Evolutionary conservation across 2,888 invertebrate genomes (phyloP).

Genomic region (Pollenia amentaria): DNA sequence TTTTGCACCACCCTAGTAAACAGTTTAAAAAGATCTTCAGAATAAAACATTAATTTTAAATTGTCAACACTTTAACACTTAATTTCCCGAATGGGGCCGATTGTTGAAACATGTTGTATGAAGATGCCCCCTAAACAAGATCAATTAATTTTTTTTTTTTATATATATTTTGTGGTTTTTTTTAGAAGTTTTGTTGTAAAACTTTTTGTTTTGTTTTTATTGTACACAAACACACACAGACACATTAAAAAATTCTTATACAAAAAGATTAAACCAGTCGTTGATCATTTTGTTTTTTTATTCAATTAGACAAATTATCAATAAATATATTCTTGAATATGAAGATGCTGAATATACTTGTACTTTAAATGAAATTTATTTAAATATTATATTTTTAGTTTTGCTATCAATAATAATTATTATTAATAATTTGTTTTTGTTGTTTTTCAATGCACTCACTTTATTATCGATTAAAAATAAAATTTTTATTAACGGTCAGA

Average conservation of each 20-base stretch:
- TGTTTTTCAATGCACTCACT: slow-evolving; percentile 42
- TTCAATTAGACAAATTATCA: slow-evolving; percentile 49
- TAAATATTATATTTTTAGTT: slow-evolving; percentile 1
- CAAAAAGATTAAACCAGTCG: slow-evolving; percentile 50
- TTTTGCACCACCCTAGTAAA: too few relatives aligned
- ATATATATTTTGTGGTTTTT: slow-evolving; percentile 2
- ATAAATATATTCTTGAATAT: slow-evolving; percentile 38
- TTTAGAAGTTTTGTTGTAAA: slow-evolving; percentile 8
- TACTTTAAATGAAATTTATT: not conserved
- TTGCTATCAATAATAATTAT: slow-evolving; percentile 7
- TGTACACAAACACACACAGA: slow-evolving; percentile 5
- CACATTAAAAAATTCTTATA: slow-evolving; percentile 1
- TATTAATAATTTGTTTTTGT: slow-evolving; percentile 18
- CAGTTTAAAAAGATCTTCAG: too few relatives aligned
- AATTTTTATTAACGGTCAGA: slow-evolving; percentile 22
- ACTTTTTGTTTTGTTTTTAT: not conserved
- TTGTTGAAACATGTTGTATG: not conserved
- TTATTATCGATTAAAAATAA: slow-evolving; percentile 42
- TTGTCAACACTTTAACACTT: not conserved
- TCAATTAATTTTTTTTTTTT: slow-evolving; percentile 6
- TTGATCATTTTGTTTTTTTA: not conserved
- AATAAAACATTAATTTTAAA: not conserved
- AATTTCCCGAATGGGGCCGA: not conserved
- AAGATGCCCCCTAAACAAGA: slow-evolving; percentile 22
- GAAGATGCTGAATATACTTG: slow-evolving; percentile 30